Evolutionary conservation across 2,113 vertebrate species (phyloP).

Genomic region (Todiramphus chloris): DNA sequence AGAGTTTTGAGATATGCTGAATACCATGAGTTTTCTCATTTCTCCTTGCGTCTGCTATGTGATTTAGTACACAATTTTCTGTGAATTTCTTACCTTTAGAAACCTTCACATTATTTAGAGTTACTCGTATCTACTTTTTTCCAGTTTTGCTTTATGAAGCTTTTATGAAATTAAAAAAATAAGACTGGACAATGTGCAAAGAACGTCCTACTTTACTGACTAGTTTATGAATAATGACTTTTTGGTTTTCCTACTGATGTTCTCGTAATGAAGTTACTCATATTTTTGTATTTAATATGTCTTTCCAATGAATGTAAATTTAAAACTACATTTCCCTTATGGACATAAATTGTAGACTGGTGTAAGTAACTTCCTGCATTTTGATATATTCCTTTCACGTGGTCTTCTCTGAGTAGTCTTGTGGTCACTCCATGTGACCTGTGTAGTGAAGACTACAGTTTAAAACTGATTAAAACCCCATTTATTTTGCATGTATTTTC

Average conservation of each 20-base stretch:
- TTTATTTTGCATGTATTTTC: background rate
- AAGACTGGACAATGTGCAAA: background rate
- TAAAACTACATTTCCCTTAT: background rate
- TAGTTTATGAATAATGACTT: background rate
- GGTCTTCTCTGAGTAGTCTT: background rate
- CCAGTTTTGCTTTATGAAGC: background rate
- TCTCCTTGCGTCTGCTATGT: background rate
- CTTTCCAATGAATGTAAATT: background rate
- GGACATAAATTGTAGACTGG: background rate
- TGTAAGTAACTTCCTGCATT: background rate
- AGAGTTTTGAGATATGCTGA: background rate
- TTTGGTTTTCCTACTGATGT: background rate
- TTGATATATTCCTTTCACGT: background rate
- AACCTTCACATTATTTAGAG: rapidly evolving
- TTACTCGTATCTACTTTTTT: background rate
- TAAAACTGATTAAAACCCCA: background rate
- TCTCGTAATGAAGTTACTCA: background rate
- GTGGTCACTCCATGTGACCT: background rate
- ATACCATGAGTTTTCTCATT: background rate
- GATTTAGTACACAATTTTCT: background rate
- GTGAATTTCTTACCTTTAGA: background rate
- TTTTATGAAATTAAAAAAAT: background rate
- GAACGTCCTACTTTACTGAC: background rate
- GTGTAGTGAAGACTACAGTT: background rate
- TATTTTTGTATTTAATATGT: background rate